Percentiles rank a stretch among this genome's conserved stretches.
phyloP scores from a whole-genome alignment of 1,140 invertebrate species.

The Zophobas atratus region DNA sequence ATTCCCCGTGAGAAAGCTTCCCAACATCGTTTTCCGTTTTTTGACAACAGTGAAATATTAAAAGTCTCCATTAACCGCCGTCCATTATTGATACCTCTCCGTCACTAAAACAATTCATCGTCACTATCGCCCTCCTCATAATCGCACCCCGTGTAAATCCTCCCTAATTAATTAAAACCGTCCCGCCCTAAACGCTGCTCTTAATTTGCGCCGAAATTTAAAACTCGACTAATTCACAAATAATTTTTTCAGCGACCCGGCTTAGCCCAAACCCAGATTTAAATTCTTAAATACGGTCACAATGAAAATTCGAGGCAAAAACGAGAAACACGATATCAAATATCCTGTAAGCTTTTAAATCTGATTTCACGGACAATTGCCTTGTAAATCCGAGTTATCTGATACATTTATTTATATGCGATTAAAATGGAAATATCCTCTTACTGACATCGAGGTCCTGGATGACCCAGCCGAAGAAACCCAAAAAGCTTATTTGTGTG shows the following conservation, averaged over 20 bases:
- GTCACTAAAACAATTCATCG: too few relatives aligned
- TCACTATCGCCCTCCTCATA: too few relatives aligned
- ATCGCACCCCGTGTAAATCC: slow-evolving; percentile 1
- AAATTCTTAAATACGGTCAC: slow-evolving; percentile 41
- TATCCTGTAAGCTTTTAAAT: slow-evolving; percentile 43
- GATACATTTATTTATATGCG: slow-evolving; percentile 49
- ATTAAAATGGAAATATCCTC: slow-evolving; percentile 49
- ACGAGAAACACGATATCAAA: slow-evolving; percentile 33
- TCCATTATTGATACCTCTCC: too few relatives aligned
- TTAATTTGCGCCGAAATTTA: slow-evolving; percentile 36
- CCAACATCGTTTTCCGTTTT: too few relatives aligned
- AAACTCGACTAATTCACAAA: slow-evolving; percentile 24
- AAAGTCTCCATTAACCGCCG: too few relatives aligned
- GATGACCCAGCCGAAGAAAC: too few relatives aligned
- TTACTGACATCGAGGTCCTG: slow-evolving; percentile 1
- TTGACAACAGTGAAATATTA: too few relatives aligned
- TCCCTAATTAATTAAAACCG: slow-evolving; percentile 37
- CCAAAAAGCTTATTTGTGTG: slow-evolving; percentile 10
- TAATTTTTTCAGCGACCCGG: slow-evolving; percentile 23
- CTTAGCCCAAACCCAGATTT: slow-evolving; percentile 47
- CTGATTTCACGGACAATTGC: slow-evolving; percentile 53
- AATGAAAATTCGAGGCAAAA: slow-evolving; percentile 31
- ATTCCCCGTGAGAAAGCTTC: too few relatives aligned
- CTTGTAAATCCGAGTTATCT: slow-evolving; percentile 50
- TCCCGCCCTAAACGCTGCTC: slow-evolving; percentile 24